Conservation (phyloP, 2,888 invertebrate genomes). For the Protophormia terraenovae region DNA sequence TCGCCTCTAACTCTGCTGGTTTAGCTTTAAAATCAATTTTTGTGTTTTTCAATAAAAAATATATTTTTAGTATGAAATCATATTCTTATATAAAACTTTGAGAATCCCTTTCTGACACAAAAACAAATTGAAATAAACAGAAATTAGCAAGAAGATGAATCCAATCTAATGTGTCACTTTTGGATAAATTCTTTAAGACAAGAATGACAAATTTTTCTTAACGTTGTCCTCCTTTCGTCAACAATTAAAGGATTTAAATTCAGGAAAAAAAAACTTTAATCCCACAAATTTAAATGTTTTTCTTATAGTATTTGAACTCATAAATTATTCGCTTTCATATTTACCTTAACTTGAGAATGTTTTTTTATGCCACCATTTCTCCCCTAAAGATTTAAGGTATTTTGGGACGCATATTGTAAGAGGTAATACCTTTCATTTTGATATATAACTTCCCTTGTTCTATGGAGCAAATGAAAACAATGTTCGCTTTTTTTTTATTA, state of each 20-base stretch:
- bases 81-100: not conserved
- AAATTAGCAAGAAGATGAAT: slow-evolving; percentile 40
- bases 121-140: not conserved
- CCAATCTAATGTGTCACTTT: slow-evolving; percentile 46
- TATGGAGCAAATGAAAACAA: slow-evolving; percentile 37
- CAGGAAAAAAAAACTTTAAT: slow-evolving; percentile 10
- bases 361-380: not conserved
- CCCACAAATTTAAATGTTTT: slow-evolving; percentile 21
- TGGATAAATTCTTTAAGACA: slow-evolving; percentile 57
- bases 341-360: slow-evolving; percentile 10
- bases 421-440: slow-evolving; percentile 48
- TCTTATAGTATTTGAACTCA: slow-evolving; percentile 20
- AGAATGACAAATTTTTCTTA: slow-evolving; percentile 56
- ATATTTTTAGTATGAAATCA: not conserved
- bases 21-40: no score
- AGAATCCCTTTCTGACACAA: not conserved
- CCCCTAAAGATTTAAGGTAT: not conserved
- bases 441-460: slow-evolving; percentile 62
- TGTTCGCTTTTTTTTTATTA: slow-evolving; percentile 1
- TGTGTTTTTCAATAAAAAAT: no score
- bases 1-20: no score
- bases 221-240: not conserved
- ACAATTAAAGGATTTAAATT: slow-evolving; percentile 57
- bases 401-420: slow-evolving; percentile 10
- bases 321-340: slow-evolving; percentile 41